Conservation (phyloP, 2,888 invertebrate species). For the Sipha maydis region DNA sequence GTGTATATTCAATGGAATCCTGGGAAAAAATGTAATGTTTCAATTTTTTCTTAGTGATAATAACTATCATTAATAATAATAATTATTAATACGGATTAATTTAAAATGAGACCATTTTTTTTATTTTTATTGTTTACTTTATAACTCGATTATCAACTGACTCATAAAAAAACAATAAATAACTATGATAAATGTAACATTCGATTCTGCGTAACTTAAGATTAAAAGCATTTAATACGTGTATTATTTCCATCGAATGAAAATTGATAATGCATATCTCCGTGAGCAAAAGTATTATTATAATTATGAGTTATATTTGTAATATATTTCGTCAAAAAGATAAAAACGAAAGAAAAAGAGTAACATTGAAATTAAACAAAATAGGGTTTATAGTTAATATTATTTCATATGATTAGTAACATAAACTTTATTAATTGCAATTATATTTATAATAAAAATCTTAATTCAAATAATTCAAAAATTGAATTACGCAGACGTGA, state of each 20-base stretch:
- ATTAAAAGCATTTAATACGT: too few species aligned
- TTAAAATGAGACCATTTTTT: constrained; percentile 15
- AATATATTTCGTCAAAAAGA: too few species aligned
- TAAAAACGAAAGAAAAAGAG: background rate
- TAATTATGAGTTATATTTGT: too few species aligned
- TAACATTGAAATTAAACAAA: too few species aligned
- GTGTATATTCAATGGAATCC: background rate
- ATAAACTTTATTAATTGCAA: too few species aligned
- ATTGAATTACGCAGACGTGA: background rate
- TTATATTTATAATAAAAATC: too few species aligned
- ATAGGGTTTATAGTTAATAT: too few species aligned
- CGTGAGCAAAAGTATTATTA: background rate
- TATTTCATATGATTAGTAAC: too few species aligned
- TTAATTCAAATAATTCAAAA: background rate
- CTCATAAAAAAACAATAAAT: background rate
- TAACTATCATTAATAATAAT: too few species aligned
- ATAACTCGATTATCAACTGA: background rate
- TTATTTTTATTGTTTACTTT: constrained; percentile 34
- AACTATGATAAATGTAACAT: background rate
- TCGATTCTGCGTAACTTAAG: constrained; percentile 11
- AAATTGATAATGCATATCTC: background rate
- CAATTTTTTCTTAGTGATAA: background rate
- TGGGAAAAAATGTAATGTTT: background rate
- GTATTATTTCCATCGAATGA: too few species aligned
- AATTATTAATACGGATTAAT: background rate